A percentile compares a stretch with the other conserved stretches of the same genome.
phyloP scores from a whole-genome alignment of 2,797 vertebrate genomes.

The Sebastes reedi region DNA sequence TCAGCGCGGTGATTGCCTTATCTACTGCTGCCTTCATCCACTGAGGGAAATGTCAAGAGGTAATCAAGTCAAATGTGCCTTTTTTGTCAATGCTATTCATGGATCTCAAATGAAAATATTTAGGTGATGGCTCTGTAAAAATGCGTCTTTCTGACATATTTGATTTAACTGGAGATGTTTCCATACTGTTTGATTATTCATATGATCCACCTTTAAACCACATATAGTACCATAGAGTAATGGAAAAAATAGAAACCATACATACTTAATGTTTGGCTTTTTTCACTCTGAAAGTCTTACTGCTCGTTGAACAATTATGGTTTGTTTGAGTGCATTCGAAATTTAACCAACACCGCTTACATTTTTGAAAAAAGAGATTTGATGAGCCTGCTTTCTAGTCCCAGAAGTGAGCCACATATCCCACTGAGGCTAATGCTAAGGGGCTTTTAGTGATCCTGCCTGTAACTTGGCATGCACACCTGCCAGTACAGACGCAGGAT shows the following conservation, averaged over 20 bases:
- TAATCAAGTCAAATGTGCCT: conserved; percentile 75
- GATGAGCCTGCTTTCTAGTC: conserved; percentile 27
- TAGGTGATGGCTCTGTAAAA: conserved; percentile 30
- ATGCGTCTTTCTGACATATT: conserved; percentile 34
- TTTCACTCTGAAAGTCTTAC: conserved; percentile 49
- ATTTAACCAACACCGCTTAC: conserved; percentile 9
- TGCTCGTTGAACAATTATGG: conserved; percentile 53
- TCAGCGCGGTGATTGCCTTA: conserved; percentile 66
- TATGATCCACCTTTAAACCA: conserved; percentile 58
- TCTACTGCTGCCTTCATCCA: conserved; percentile 65
- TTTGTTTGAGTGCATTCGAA: conserved; percentile 47
- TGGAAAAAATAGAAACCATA: conserved; percentile 53
- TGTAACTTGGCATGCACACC: conserved; percentile 69
- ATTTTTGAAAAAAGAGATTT: conserved; percentile 7
- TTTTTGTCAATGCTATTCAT: conserved; percentile 57
- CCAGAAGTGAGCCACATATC: conserved; percentile 44
- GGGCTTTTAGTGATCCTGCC: conserved; percentile 65
- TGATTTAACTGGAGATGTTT: conserved; percentile 44
- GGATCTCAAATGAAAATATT: conserved; percentile 50
- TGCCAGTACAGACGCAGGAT: conserved; percentile 67
- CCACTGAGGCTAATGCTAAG: conserved; percentile 61
- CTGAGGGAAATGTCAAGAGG: conserved; percentile 68
- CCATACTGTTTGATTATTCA: conserved; percentile 64
- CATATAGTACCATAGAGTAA: conserved; percentile 44
- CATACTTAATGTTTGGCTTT: conserved; percentile 65